Evolutionary conservation across 2,888 invertebrate species (phyloP), one percentile per base, ranked within the genome.

Genomic region (Kuschelorhynchus macadamiae): DNA sequence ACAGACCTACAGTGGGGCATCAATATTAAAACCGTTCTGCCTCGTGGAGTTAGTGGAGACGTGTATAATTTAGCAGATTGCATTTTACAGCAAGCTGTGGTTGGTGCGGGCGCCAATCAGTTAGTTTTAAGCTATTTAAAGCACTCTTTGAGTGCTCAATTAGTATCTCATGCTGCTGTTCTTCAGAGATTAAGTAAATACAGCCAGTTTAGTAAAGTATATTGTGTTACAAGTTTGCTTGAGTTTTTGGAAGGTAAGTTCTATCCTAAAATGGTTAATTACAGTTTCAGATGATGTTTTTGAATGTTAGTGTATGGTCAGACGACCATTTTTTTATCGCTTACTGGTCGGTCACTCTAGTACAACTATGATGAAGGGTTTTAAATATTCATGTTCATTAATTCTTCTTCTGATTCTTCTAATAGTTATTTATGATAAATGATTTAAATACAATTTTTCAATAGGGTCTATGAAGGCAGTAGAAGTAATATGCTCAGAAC

Each of bases 1-100:
- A 92, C 93, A 0, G 97, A 97, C 82, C 89, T 96, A 44, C 95
- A 96, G 84, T 97, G 97, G 97, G 96, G 96, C 36, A 96, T 96
- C 74, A 94, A 96, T 79, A 94, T 97, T 61, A 97, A 97, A 87
- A 93, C 93, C n/a, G 94, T 71, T n/a, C 32, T 71, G 21, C 95
- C 95, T 0, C 86, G 94, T 80, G 94, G 95, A n/a, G 94, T 95
- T 0, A 94, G 94, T 79, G 95, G 95, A n/a, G 95, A 95, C 85
- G 91, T 94, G n/a, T 94, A 94, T 81, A 94, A 95, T 84, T 85
- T 96, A 75, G 94, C 96, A 42, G 97, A 97, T 81, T 94, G 96
- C 80, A 92, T 98, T 74, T 86, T 97, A 17, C 95, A 97, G 79
- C 97, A 97, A 85, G 97, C 96, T 0, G 88, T 97, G 76, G 94